A percentile compares a stretch with the other conserved stretches of the same genome.
These are phyloP conservation scores for Anastrepha ludens DNA, from an alignment of 1,140 invertebrate species.

Conservation along the genomic window DNA sequence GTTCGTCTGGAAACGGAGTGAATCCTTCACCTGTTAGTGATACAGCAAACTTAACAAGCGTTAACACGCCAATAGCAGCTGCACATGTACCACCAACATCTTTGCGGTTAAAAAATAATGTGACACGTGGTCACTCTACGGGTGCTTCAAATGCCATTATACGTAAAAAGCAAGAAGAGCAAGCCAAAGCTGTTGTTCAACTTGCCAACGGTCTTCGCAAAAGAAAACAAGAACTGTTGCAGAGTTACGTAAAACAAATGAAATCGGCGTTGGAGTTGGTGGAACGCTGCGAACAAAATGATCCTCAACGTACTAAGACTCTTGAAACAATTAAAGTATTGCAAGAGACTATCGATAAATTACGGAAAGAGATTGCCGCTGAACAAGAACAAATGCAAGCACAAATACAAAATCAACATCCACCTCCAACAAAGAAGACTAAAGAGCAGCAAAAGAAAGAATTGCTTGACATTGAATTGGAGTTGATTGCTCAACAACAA, in stretches of 20 bases:
- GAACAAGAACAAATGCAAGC: slow-evolving; percentile 72
- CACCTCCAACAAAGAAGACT: slow-evolving; percentile 64
- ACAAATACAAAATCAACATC: slow-evolving; percentile 65
- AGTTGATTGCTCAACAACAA: slow-evolving; percentile 72
- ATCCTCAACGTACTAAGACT: slow-evolving; percentile 66
- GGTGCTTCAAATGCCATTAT: slow-evolving; percentile 61
- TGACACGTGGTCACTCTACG: slow-evolving; percentile 18
- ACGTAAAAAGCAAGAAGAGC: slow-evolving; percentile 72
- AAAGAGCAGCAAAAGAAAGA: slow-evolving; percentile 74
- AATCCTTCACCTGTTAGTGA: not conserved
- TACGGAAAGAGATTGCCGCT: slow-evolving; percentile 70
- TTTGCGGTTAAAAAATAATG: slow-evolving; percentile 64
- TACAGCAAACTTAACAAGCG: slow-evolving; percentile 39
- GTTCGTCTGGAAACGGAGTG: slow-evolving; percentile 54
- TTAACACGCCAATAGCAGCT: slow-evolving; percentile 56
- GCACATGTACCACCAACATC: slow-evolving; percentile 67
- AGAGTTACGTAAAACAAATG: slow-evolving; percentile 73
- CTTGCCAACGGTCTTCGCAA: slow-evolving; percentile 71
- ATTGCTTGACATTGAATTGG: slow-evolving; percentile 72
- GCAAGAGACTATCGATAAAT: slow-evolving; percentile 70
- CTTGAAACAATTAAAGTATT: slow-evolving; percentile 71
- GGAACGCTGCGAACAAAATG: slow-evolving; percentile 68
- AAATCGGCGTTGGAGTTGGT: slow-evolving; percentile 70
- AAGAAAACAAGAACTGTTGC: slow-evolving; percentile 71
- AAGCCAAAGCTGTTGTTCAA: slow-evolving; percentile 72